Evolutionary conservation across 2,797 vertebrate genomes (phyloP).

Genomic region (Simalia tracyae): DNA sequence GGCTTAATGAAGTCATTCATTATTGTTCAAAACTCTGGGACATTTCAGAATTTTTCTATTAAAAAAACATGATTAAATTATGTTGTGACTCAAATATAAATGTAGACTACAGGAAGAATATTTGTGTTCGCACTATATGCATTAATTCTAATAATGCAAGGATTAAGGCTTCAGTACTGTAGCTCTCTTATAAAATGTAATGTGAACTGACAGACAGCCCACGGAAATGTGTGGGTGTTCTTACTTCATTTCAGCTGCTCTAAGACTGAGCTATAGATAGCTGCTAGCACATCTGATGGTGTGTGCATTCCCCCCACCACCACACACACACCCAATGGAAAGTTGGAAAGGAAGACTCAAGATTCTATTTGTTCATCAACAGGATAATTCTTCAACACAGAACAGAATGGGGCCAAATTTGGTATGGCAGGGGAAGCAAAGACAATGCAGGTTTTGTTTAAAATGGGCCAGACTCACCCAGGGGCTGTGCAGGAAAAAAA

Average conservation of each 20-base stretch:
- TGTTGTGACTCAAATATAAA: conserved; percentile 45
- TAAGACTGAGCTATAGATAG: conserved; percentile 65
- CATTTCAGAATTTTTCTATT: neutral
- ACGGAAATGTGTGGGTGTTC: conserved; percentile 63
- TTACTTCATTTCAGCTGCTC: conserved; percentile 54
- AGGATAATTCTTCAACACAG: neutral
- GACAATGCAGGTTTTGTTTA: neutral
- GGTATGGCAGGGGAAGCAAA: neutral
- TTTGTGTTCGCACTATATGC: conserved; percentile 43
- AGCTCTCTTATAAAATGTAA: conserved; percentile 47
- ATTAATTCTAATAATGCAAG: conserved; percentile 36
- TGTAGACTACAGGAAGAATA: conserved; percentile 30
- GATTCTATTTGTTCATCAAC: neutral
- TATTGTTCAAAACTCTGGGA: neutral
- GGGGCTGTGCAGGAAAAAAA: neutral
- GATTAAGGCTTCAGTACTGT: conserved; percentile 53
- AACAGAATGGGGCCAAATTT: neutral
- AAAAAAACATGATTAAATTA: conserved; percentile 14
- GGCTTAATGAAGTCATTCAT: conserved; percentile 6
- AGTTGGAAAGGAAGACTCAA: neutral
- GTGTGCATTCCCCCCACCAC: neutral
- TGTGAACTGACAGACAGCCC: conserved; percentile 64
- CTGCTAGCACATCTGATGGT: conserved; percentile 3
- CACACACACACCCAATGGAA: neutral
- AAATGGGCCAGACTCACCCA: neutral